Conservation (phyloP, 30 jellyfish, hydroid and myxozoan genomes). For the Euphysa ruthae region DNA sequence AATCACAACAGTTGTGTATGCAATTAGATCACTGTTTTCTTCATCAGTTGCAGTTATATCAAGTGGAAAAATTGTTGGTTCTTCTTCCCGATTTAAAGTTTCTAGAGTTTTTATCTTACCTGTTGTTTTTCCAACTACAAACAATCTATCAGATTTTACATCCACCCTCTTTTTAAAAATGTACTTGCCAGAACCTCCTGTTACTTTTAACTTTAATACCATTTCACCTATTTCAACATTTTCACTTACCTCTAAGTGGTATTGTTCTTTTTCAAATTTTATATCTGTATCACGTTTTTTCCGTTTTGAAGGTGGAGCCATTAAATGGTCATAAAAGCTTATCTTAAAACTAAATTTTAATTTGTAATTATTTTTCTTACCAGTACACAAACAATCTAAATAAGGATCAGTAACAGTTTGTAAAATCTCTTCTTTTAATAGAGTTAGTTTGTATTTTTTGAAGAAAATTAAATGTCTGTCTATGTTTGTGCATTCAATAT, state of each 20-base stretch:
- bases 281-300: slow-evolving; percentile 1
- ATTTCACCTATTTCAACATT: slow-evolving; percentile 8
- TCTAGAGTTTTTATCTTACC: slow-evolving; percentile 8
- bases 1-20: slow-evolving; percentile 16
- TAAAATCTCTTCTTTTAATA: not conserved
- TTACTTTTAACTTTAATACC: not conserved
- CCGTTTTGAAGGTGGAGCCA: not conserved
- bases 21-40: slow-evolving; percentile 1
- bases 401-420: not conserved
- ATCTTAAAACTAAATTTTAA: not conserved
- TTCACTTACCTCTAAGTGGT: slow-evolving; percentile 6
- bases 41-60: slow-evolving; percentile 23
- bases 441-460: not conserved
- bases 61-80: slow-evolving; percentile 8
- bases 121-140: not conserved
- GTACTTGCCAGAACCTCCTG: slow-evolving; percentile 18
- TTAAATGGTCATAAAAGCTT: not conserved
- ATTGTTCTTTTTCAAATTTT: slow-evolving; percentile 12
- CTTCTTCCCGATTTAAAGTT: slow-evolving; percentile 19
- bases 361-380: not conserved
- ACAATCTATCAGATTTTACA: slow-evolving; percentile 10
- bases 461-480: too few species aligned
- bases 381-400: too few species aligned
- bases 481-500: too few species aligned
- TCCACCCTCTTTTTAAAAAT: not conserved